Percentiles rank a stretch among this genome's conserved stretches.
phyloP scores from a whole-genome alignment of 2,888 invertebrate species.

The Diachrysia chrysitis region DNA sequence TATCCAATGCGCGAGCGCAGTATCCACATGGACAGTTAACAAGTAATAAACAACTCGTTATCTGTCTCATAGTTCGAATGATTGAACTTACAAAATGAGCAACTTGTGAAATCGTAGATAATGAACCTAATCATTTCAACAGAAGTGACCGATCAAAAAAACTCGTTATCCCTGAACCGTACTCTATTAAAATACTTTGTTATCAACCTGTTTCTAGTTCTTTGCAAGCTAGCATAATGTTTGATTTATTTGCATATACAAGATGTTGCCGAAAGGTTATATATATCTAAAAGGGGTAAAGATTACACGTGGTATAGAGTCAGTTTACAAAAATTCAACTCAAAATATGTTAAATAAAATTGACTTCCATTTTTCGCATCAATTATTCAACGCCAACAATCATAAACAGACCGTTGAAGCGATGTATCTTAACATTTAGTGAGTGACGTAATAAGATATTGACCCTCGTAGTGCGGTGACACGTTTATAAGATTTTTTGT shows the following conservation, averaged over 20 bases:
- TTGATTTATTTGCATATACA: constrained; percentile 2
- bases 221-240: background rate
- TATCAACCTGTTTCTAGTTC: background rate
- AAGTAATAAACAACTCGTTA: constrained; percentile 57
- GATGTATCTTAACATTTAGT: too few species aligned
- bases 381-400: too few species aligned
- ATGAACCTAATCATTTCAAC: constrained; percentile 24
- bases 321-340: too few species aligned
- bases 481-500: too few species aligned
- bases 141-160: constrained; percentile 20
- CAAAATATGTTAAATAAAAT: too few species aligned
- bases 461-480: too few species aligned
- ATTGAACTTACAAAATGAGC: constrained; percentile 41
- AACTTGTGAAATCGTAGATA: constrained; percentile 39
- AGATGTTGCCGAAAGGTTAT: too few species aligned
- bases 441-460: too few species aligned
- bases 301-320: too few species aligned
- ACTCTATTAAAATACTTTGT: constrained; percentile 8
- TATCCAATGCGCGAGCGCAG: constrained; percentile 41
- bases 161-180: constrained; percentile 27
- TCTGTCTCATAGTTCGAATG: constrained; percentile 42
- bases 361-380: too few species aligned
- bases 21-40: constrained; percentile 36
- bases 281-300: too few species aligned
- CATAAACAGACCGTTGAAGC: too few species aligned